Base-by-base conservation (phyloP, 2,113 vertebrate genomes). In the Silurus glanis region DNA sequence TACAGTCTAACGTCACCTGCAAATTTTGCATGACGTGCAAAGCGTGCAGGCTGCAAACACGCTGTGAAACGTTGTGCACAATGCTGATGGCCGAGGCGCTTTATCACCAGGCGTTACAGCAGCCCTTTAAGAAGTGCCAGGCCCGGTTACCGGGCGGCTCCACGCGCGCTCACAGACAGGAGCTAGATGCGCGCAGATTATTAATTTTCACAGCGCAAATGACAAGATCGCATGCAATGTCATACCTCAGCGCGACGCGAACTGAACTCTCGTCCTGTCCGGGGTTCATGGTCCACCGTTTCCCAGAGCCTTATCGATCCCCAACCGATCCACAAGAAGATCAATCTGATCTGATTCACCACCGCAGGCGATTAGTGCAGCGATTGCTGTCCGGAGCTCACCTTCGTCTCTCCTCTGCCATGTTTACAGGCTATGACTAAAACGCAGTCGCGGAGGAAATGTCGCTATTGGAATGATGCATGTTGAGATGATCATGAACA, bases 171-270 rank as follows among this genome's bases (percentile, higher is more conserved):
- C 55, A 61, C 16, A 8, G 13, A 86, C 85, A 58, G 37, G 19
- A 12, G 47, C 10, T 2, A 55, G 45, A 66, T 56, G 51, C 17
- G 49, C 53, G 13, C 62, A 21, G 67, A 80, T 85, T 85, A 85
- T 86, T 66, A 89, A 83, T 58, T 17, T 45, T 45, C 14, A 47
- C n/a, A 61, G n/a, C n/a, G 45, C 53, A 56, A 66, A 8, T 76
- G 47, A 9, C 6, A 25, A 25, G 23, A 55, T 74, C 59, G n/a
- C 9, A 12, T 17, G 10, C 5, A 21, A 71, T 9, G 72, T 86
- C 92, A 95, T 92, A 98, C 97, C 97, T 97, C 94, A 98, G 94
- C 23, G 97, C 97, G 89, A 99, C 97, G 9, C 97, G 95, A 89
- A 98, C 97, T 0, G 97, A 95, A 94, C 97, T 98, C 89, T 98